A percentile compares a stretch with the other conserved stretches of the same genome.
Evolutionary conservation across 2,888 invertebrate genomes (phyloP).

Genomic region (Cepaea hortensis): DNA sequence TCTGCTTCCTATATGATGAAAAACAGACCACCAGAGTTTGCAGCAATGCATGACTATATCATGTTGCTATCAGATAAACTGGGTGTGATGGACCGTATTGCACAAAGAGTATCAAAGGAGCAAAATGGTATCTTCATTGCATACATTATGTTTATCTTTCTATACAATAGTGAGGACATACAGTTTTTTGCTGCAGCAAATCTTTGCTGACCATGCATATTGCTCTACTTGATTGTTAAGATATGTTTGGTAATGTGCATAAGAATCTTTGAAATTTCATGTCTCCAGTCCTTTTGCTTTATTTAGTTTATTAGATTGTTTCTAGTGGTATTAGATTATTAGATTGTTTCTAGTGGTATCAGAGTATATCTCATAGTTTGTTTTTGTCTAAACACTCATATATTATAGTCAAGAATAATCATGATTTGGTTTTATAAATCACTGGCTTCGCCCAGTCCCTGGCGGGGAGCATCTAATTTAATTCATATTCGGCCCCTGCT

Average conservation of each 20-base stretch:
- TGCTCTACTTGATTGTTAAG: neutral
- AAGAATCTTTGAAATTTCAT: no score
- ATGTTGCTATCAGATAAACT: constrained; percentile 81
- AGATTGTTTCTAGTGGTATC: no score
- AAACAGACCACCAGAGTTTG: constrained; percentile 81
- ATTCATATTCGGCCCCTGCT: no score
- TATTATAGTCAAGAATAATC: no score
- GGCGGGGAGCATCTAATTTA: no score
- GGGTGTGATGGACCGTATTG: constrained; percentile 81
- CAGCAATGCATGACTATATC: constrained; percentile 81
- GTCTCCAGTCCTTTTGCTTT: no score
- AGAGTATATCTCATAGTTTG: no score
- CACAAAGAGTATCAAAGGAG: constrained; percentile 82
- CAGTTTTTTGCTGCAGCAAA: neutral
- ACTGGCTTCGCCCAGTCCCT: no score
- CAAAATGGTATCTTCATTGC: constrained; percentile 77
- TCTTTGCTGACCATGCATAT: neutral
- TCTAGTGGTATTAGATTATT: no score
- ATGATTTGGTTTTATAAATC: no score
- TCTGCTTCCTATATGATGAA: constrained; percentile 80
- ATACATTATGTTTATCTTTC: neutral
- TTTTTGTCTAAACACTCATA: no score
- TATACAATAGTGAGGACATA: neutral
- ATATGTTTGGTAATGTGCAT: neutral
- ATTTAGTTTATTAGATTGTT: no score